Evolutionary conservation across 2,113 vertebrate genomes (phyloP).

Genomic region (Oryzias celebensis): DNA sequence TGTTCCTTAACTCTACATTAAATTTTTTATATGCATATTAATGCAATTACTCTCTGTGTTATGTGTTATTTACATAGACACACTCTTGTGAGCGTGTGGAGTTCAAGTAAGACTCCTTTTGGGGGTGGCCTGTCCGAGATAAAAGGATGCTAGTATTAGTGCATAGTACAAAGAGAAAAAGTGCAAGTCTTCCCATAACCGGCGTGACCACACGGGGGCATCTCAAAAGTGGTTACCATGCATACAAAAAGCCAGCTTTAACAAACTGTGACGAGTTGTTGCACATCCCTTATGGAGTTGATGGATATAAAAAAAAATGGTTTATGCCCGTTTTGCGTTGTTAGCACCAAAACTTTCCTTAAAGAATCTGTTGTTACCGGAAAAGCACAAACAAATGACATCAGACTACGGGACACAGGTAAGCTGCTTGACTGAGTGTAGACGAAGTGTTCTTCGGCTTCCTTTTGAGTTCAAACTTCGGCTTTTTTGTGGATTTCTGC

Average conservation of each 20-base stretch:
- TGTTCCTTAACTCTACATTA: constrained; percentile 27
- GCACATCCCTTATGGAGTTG: constrained; percentile 28
- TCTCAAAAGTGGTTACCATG: constrained; percentile 75
- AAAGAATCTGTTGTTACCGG: constrained; percentile 29
- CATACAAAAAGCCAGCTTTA: constrained; percentile 66
- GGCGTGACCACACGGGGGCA: constrained; percentile 64
- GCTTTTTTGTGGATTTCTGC: constrained; percentile 27
- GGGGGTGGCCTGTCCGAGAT: constrained; percentile 45
- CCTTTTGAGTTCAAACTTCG: constrained; percentile 24
- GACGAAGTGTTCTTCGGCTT: not conserved
- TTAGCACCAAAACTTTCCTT: constrained; percentile 64
- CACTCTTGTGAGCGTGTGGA: constrained; percentile 64
- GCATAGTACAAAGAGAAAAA: constrained; percentile 80
- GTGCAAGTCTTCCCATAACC: constrained; percentile 76
- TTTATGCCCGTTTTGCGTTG: constrained; percentile 33
- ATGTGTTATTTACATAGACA: constrained; percentile 79
- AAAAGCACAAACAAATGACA: constrained; percentile 11
- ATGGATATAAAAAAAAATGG: constrained; percentile 30
- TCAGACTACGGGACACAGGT: constrained; percentile 15
- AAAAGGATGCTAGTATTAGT: constrained; percentile 68
- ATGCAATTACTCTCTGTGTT: constrained; percentile 66
- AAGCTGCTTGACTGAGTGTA: constrained; percentile 11
- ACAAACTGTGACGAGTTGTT: constrained; percentile 43
- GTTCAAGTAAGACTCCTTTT: constrained; percentile 68
- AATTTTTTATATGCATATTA: constrained; percentile 37